Evolutionary conservation across 2,113 vertebrate genomes (phyloP), one percentile per base, ranked within the genome.

Genomic region (Cnemophilus loriae): DNA sequence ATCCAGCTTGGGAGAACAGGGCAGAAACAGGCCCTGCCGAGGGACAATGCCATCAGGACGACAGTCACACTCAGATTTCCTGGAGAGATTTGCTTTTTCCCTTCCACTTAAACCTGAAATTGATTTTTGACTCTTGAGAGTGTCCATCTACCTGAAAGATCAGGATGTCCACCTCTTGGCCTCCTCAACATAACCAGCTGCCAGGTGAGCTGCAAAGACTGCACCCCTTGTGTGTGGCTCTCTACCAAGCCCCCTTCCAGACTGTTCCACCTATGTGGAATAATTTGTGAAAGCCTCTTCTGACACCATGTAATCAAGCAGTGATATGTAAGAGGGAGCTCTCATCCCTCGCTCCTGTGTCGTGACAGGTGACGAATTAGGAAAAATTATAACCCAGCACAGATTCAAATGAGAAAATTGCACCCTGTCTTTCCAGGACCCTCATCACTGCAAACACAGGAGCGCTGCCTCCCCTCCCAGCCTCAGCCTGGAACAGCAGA

Each of bases 361-460:
- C 92, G 37, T 89, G 86, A 92, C 92, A 96, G 79, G 90, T 93
- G 86, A 93, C 22, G 10, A 92, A 95, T 95, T 96, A 96, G 76
- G 79, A 89, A 81, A 95, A 93, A 95, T 96, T 95, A 96, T 78
- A 96, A 87, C 86, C 71, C 86, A 95, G 88, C 33, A 67, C 39
- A 77, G 52, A 93, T 47, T 95, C 89, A 95, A 96, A 97, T 94
- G 68, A 94, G 92, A 90, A 97, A 95, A 97, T 96, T 95, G 63
- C 71, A 87, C 67, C 88, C 63, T 93, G 81, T 94, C 90, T 94
- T 80, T 68, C 74, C 47, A 76, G 57, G 67, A 69, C 61, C 74
- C 57, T 89, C 63, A 78, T 93, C 71, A 80, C 42, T 30, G 35
- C 47, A 77, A 96, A 80, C 3, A 14, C 35, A 85, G 53, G 41